phyloP scores from a whole-genome alignment of 2,888 invertebrate genomes.

The Ichneumon xanthorius region DNA sequence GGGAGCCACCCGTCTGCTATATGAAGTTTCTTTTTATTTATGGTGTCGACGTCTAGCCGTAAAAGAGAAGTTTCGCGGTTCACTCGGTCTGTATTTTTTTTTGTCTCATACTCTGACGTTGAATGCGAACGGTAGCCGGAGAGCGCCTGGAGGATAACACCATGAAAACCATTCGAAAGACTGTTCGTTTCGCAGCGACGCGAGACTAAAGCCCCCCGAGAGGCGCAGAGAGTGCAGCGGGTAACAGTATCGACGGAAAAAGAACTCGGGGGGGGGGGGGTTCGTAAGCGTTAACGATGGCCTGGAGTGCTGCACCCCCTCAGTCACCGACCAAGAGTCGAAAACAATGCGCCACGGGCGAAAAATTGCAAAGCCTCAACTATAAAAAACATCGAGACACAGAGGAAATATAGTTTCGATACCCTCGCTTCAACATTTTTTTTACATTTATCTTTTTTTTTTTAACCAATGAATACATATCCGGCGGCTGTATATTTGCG shows the following conservation, averaged over 20 bases:
- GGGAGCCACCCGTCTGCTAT: constrained; percentile 22
- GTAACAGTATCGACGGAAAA: constrained; percentile 27
- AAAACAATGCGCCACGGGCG: constrained; percentile 36
- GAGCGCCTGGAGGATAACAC: constrained; percentile 63
- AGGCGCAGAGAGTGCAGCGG: constrained; percentile 41
- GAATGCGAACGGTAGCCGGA: constrained; percentile 47
- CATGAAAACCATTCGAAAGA: constrained; percentile 48
- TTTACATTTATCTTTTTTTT: not conserved
- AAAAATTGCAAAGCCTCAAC: constrained; percentile 36
- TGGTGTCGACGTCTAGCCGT: constrained; percentile 74
- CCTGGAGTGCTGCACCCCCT: constrained; percentile 33
- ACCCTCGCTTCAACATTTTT: not conserved
- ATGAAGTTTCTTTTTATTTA: constrained; percentile 72
- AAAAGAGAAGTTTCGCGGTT: constrained; percentile 75
- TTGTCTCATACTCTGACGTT: constrained; percentile 52
- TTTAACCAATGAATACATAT: not conserved
- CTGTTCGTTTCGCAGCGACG: constrained; percentile 38
- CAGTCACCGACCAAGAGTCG: constrained; percentile 17
- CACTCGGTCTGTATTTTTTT: constrained; percentile 48
- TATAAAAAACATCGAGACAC: constrained; percentile 22
- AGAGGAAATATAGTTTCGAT: constrained; percentile 23
- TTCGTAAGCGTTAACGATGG: constrained; percentile 64
- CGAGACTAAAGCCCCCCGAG: constrained; percentile 45
- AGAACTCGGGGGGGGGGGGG: not conserved
- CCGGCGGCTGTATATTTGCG: not conserved